A percentile compares a stretch with the other conserved stretches of the same genome.
Conservation (phyloP, 2,888 invertebrate genomes). For the Cremastinae sp. region DNA sequence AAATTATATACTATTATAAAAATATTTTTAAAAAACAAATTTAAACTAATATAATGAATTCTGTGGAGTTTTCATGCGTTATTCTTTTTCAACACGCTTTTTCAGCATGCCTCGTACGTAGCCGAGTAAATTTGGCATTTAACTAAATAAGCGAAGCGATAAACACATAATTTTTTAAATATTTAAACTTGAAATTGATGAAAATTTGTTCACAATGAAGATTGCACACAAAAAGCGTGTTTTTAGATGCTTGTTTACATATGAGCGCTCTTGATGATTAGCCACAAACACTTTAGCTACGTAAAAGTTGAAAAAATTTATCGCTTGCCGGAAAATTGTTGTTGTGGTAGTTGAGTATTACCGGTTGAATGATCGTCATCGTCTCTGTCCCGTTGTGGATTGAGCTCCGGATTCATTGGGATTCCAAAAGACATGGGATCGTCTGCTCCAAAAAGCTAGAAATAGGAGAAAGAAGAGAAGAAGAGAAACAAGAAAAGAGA, state of each 20-base stretch:
- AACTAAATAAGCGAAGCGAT: too few relatives aligned
- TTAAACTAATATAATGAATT: too few relatives aligned
- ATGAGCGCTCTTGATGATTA: not conserved
- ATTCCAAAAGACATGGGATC: constrained; percentile 80
- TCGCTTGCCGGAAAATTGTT: constrained; percentile 24
- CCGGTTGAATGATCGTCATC: constrained; percentile 68
- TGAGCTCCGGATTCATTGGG: constrained; percentile 77
- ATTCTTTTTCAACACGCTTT: too few relatives aligned
- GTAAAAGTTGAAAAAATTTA: constrained; percentile 7
- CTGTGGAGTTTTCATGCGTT: too few relatives aligned
- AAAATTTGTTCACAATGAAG: not conserved
- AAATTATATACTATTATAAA: too few relatives aligned
- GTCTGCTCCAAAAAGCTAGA: constrained; percentile 79
- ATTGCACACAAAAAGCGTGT: not conserved
- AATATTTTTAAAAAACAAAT: too few relatives aligned
- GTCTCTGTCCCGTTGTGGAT: constrained; percentile 73
- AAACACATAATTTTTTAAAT: too few relatives aligned
- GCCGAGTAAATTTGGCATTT: too few relatives aligned
- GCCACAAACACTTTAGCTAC: too few relatives aligned
- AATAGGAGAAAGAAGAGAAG: constrained; percentile 42
- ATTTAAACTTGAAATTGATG: too few relatives aligned
- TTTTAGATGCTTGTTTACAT: not conserved
- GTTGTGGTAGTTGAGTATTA: constrained; percentile 54
- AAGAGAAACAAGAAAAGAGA: constrained; percentile 29
- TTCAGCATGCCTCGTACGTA: too few relatives aligned